A percentile compares a stretch with the other conserved stretches of the same genome.
phyloP scores from a whole-genome alignment of 2,888 invertebrate species.

The Drosophila hamatofila region DNA sequence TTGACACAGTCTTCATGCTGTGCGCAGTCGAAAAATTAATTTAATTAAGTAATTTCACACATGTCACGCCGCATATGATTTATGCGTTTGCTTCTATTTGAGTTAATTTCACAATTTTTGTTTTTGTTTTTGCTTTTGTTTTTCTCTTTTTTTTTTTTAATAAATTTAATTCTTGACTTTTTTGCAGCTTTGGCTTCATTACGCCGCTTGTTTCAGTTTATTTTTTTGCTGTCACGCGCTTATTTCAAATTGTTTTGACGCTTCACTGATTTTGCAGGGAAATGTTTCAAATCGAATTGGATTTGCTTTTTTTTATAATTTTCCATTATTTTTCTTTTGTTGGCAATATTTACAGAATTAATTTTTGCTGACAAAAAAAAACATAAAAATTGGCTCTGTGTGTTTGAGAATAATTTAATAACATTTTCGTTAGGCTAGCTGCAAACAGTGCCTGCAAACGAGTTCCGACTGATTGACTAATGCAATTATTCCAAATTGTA shows the following conservation, averaged over 20 bases:
- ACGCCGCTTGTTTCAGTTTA: slow-evolving; percentile 22
- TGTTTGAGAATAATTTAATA: slow-evolving; percentile 39
- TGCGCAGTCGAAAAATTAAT: slow-evolving; percentile 62
- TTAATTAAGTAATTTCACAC: slow-evolving; percentile 75
- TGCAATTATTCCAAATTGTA: slow-evolving; percentile 7
- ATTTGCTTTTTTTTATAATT: slow-evolving; percentile 31
- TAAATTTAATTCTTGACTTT: slow-evolving; percentile 17
- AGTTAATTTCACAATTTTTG: slow-evolving; percentile 64
- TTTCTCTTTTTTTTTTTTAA: slow-evolving; percentile 5
- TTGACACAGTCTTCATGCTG: slow-evolving; percentile 16
- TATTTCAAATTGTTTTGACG: slow-evolving; percentile 68
- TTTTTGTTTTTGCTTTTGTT: background rate
- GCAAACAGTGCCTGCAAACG: slow-evolving; percentile 26
- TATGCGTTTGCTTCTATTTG: slow-evolving; percentile 64
- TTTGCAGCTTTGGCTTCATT: slow-evolving; percentile 30
- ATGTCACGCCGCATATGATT: slow-evolving; percentile 69
- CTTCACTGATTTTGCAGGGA: slow-evolving; percentile 44
- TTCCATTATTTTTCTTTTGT: slow-evolving; percentile 21
- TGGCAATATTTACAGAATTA: slow-evolving; percentile 56
- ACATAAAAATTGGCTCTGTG: slow-evolving; percentile 34
- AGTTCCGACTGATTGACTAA: slow-evolving; percentile 28
- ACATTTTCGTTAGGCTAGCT: slow-evolving; percentile 51
- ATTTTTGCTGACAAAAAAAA: slow-evolving; percentile 62
- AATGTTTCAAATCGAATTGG: slow-evolving; percentile 47
- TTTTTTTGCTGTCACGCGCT: slow-evolving; percentile 43